Percentiles rank a stretch among this genome's conserved stretches.
Evolutionary conservation across 2,888 invertebrate species (phyloP).

Genomic region (Fissipunctia ypsillon): DNA sequence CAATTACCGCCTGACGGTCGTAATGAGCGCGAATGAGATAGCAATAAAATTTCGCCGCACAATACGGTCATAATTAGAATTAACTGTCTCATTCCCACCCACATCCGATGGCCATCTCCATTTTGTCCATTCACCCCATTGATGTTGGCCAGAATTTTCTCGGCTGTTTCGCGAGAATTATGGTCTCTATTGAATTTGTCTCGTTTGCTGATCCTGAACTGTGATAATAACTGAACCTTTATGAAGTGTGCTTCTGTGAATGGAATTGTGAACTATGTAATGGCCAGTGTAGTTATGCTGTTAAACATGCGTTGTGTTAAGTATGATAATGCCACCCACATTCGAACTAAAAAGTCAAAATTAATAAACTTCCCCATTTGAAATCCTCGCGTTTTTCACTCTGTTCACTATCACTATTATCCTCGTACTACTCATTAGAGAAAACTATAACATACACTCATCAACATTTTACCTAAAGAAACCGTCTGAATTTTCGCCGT

Average conservation of each 20-base stretch:
- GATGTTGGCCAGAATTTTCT: conserved; percentile 76
- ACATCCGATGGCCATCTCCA: conserved; percentile 84
- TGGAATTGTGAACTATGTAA: conserved; percentile 5
- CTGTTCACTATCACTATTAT: neutral
- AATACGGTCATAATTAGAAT: conserved; percentile 89
- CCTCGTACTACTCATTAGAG: neutral
- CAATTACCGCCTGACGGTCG: conserved; percentile 80
- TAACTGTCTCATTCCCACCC: conserved; percentile 88
- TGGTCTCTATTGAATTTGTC: conserved; percentile 60
- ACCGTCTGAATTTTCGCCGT: neutral
- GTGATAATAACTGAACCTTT: conserved; percentile 50
- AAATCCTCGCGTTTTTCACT: neutral
- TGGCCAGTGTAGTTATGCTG: neutral
- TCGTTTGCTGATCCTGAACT: conserved; percentile 52
- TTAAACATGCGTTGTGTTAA: neutral
- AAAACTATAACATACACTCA: neutral
- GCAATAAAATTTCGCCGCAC: conserved; percentile 89
- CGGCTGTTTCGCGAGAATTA: conserved; percentile 58
- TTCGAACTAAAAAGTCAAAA: neutral
- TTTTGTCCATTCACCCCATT: conserved; percentile 76
- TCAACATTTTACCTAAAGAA: neutral
- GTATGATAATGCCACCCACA: too few species aligned
- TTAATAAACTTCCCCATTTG: neutral
- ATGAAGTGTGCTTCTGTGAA: conserved; percentile 34
- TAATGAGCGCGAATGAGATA: conserved; percentile 89